phyloP scores from a whole-genome alignment of 2,888 invertebrate genomes.

The Homarus gammarus region DNA sequence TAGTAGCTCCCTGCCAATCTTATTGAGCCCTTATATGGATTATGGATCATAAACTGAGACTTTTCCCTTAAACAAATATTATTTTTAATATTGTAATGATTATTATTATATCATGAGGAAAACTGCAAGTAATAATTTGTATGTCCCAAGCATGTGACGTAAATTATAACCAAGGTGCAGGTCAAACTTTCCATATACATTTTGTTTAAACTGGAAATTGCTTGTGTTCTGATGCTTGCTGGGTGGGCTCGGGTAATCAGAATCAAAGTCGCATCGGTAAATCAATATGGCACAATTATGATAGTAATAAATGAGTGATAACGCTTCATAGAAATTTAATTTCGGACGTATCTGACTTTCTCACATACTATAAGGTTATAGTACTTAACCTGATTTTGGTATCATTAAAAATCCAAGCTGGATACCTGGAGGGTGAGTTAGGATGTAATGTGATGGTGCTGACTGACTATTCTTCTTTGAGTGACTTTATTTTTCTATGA shows the following conservation, averaged over 20 bases:
- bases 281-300: not conserved
- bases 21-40: too few relatives aligned
- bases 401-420: not conserved
- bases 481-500: slow-evolving; percentile 4
- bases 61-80: not conserved
- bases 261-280: not conserved
- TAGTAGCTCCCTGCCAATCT: too few relatives aligned
- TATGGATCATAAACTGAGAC: too few relatives aligned
- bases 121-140: not conserved
- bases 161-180: not conserved
- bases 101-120: not conserved
- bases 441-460: slow-evolving; percentile 48
- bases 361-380: too few relatives aligned
- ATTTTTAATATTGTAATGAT: not conserved
- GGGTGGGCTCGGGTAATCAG: not conserved
- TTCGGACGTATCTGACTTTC: too few relatives aligned
- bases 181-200: not conserved
- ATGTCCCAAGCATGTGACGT: slow-evolving; percentile 1
- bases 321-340: too few relatives aligned
- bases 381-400: too few relatives aligned
- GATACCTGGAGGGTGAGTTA: not conserved
- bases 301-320: not conserved
- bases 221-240: not conserved
- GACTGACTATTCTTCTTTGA: slow-evolving; percentile 1
- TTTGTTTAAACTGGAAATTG: not conserved